Conservation (phyloP, 2,797 vertebrate species). For the Coccyzus lansbergi region DNA sequence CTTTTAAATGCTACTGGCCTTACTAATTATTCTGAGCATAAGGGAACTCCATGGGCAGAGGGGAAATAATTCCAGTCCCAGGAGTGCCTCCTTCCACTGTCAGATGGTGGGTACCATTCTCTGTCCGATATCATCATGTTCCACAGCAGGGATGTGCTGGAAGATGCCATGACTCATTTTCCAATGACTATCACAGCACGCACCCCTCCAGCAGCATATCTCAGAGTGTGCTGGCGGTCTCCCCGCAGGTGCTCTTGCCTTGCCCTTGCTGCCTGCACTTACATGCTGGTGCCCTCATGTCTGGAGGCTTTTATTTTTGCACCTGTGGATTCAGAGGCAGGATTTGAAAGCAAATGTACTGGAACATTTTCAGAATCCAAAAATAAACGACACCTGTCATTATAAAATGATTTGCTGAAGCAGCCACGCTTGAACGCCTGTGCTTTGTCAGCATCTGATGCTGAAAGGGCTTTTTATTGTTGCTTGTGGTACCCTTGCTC, state of each 20-base stretch:
- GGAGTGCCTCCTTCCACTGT: constrained; percentile 13
- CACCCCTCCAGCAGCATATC: neutral
- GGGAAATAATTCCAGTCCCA: constrained; percentile 10
- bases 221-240: neutral
- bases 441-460: neutral
- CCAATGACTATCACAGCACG: rapidly evolving
- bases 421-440: neutral
- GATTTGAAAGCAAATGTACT: constrained; percentile 12
- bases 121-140: neutral
- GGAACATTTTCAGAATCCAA: constrained; percentile 31
- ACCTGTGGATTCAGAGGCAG: neutral
- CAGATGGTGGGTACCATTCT: neutral
- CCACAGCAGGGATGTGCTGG: neutral
- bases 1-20: constrained; percentile 16
- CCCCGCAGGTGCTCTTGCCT: neutral
- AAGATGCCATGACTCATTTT: neutral
- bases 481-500: neutral
- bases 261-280: neutral
- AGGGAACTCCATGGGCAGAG: neutral
- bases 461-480: neutral
- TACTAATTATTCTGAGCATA: constrained; percentile 15
- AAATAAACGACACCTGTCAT: constrained; percentile 34
- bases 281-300: neutral
- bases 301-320: neutral
- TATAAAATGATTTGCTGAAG: constrained; percentile 27